These are phyloP conservation scores for Phataginus tetradactyla DNA, from an alignment of 2,797 vertebrate species.

Conservation along the genomic window DNA sequence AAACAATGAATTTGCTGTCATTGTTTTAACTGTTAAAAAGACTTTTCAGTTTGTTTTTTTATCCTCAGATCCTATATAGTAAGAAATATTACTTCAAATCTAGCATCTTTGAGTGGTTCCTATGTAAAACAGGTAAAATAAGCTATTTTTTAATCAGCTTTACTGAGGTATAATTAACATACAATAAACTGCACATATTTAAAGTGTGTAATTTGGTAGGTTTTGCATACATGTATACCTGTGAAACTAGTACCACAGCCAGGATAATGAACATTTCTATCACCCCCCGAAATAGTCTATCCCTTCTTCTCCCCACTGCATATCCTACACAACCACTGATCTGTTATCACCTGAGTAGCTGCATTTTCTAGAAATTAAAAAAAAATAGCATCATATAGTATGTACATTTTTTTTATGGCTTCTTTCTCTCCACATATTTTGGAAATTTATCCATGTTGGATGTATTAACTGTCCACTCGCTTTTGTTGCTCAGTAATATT, in stretches of 20 bases:
- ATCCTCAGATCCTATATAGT: neutral
- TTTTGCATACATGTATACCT: neutral
- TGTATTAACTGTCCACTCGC: neutral
- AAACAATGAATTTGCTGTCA: neutral
- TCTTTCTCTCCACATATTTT: neutral
- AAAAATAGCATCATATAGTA: neutral
- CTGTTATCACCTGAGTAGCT: neutral
- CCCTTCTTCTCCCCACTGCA: neutral
- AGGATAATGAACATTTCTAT: neutral
- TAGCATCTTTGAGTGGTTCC: constrained; percentile 13
- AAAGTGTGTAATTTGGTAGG: neutral
- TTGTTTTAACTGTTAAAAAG: constrained; percentile 18
- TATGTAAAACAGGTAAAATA: neutral
- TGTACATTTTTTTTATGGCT: neutral
- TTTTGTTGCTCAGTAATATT: constrained; percentile 1
- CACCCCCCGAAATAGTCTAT: neutral
- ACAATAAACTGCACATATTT: neutral
- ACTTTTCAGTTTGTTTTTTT: constrained; percentile 29
- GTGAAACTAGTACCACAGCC: neutral
- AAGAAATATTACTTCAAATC: neutral
- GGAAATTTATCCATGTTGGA: neutral
- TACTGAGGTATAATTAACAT: neutral
- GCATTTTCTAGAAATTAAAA: neutral
- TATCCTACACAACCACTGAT: neutral
- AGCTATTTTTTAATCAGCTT: neutral